A percentile compares a stretch with the other conserved stretches of the same genome.
These are phyloP conservation scores for Pangasius macronema DNA, from an alignment of 2,797 vertebrate species.

Conservation along the genomic window DNA sequence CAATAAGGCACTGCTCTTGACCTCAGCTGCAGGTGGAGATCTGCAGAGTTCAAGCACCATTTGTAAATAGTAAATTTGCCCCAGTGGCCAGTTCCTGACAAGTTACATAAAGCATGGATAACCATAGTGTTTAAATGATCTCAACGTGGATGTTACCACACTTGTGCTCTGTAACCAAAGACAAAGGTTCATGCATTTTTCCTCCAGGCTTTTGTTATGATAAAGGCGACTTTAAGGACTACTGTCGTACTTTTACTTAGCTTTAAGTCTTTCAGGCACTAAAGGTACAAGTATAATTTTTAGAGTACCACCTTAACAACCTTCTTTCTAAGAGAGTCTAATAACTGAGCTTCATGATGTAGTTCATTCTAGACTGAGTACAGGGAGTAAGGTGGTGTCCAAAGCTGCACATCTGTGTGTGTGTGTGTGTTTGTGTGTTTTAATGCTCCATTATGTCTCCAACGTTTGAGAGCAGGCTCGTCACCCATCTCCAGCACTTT, in stretches of 20 bases:
- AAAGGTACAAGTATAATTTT: neutral
- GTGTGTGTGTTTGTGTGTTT: slow-evolving; percentile 49
- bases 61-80: neutral
- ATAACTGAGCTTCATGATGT: slow-evolving; percentile 9
- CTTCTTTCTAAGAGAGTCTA: neutral
- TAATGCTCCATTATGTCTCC: slow-evolving; percentile 66
- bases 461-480: slow-evolving; percentile 66
- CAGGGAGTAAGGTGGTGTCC: slow-evolving; percentile 12
- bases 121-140: neutral
- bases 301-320: neutral
- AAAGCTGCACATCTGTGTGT: slow-evolving; percentile 16
- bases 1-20: neutral
- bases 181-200: neutral
- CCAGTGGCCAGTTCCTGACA: neutral
- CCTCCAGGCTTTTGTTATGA: too few relatives aligned
- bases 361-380: neutral
- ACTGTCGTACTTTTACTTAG: neutral
- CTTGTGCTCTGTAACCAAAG: too few relatives aligned
- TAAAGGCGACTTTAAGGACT: neutral
- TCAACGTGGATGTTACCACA: neutral
- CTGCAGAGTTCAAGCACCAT: neutral
- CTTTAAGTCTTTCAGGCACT: neutral
- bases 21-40: too few relatives aligned
- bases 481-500: slow-evolving; percentile 76
- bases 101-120: neutral